phyloP scores from a whole-genome alignment of 2,888 invertebrate species.

The Allophyes oxyacanthae region DNA sequence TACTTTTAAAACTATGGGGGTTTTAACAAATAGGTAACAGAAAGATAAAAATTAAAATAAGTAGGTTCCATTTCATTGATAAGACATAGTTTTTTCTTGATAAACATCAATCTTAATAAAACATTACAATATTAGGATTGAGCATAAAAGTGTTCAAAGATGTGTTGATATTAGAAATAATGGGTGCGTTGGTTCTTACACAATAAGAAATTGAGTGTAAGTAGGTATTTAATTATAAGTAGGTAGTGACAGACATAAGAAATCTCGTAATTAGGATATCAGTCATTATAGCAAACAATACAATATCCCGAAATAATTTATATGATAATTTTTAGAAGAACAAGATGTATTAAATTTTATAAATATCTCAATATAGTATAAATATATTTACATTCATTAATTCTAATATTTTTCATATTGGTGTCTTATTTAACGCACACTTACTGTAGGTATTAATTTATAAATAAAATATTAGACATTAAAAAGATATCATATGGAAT shows the following conservation, averaged over 20 bases:
- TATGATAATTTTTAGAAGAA: slow-evolving; percentile 86
- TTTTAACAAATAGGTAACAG: slow-evolving; percentile 38
- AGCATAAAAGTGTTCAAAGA: slow-evolving; percentile 67
- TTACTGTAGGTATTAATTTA: slow-evolving; percentile 78
- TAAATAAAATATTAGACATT: slow-evolving; percentile 85
- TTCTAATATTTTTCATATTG: slow-evolving; percentile 86
- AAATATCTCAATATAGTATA: slow-evolving; percentile 88
- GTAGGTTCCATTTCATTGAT: slow-evolving; percentile 39
- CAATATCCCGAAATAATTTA: slow-evolving; percentile 78
- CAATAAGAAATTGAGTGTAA: slow-evolving; percentile 68
- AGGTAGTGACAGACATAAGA: slow-evolving; percentile 71
- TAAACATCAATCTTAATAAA: slow-evolving; percentile 58
- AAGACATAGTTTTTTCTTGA: slow-evolving; percentile 37
- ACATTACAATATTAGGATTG: slow-evolving; percentile 62
- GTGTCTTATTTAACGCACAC: slow-evolving; percentile 88
- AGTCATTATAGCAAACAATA: slow-evolving; percentile 78
- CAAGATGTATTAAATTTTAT: slow-evolving; percentile 88
- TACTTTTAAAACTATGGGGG: slow-evolving; percentile 26
- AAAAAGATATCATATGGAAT: slow-evolving; percentile 86
- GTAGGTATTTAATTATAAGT: slow-evolving; percentile 64
- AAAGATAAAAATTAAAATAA: slow-evolving; percentile 33
- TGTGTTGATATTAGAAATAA: slow-evolving; percentile 67
- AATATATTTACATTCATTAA: slow-evolving; percentile 88
- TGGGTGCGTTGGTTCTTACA: slow-evolving; percentile 76
- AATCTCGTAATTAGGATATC: slow-evolving; percentile 71